A percentile compares a stretch with the other conserved stretches of the same genome.
Evolutionary conservation across 2,888 invertebrate species (phyloP).

Genomic region (Tenthredo scrophulariae): DNA sequence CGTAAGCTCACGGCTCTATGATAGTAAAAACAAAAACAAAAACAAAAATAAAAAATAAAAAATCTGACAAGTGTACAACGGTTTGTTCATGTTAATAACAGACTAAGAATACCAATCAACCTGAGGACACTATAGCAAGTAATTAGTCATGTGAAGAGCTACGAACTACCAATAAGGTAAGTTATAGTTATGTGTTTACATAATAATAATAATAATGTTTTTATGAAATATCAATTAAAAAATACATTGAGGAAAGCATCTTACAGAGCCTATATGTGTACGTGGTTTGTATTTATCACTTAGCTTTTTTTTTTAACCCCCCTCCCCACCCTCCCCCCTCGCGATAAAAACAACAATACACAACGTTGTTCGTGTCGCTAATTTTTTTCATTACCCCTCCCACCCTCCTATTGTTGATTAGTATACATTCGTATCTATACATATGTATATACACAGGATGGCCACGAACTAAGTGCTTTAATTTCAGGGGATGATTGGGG

Average conservation of each 20-base stretch:
- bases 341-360: neutral
- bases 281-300: constrained; percentile 27
- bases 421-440: constrained; percentile 32
- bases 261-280: constrained; percentile 25
- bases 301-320: neutral
- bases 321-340: too few species aligned
- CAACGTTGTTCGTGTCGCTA: neutral
- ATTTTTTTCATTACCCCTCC: neutral
- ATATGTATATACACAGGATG: neutral
- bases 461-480: neutral
- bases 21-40: neutral
- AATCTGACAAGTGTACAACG: too few species aligned
- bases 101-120: neutral
- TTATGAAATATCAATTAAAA: constrained; percentile 48
- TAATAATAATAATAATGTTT: neutral
- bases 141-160: neutral
- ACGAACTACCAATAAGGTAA: constrained; percentile 21
- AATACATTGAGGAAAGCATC: constrained; percentile 49
- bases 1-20: too few species aligned
- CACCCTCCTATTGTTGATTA: neutral
- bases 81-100: neutral
- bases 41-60: too few species aligned
- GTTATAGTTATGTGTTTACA: constrained; percentile 12
- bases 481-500: neutral
- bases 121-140: neutral